A percentile compares a stretch with the other conserved stretches of the same genome.
These are phyloP conservation scores for Diabrotica virgifera DNA, from an alignment of 1,140 invertebrate species.

Conservation along the genomic window DNA sequence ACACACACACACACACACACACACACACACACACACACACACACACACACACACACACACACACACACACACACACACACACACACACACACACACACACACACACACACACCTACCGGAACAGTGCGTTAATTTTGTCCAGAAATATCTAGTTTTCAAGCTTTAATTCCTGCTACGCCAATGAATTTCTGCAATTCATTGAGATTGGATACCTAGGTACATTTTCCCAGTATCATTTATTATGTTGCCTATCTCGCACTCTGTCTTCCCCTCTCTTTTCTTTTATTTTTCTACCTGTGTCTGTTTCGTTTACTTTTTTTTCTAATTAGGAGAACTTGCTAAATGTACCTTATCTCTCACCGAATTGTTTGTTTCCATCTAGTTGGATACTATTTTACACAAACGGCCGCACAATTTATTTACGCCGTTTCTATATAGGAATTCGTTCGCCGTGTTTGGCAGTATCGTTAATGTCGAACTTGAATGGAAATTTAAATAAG, in stretches of 20 bases:
- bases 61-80: too few relatives aligned
- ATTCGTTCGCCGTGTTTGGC: not conserved
- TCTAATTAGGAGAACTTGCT: not conserved
- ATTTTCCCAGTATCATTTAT: not conserved
- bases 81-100: too few relatives aligned
- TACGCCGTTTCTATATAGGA: not conserved
- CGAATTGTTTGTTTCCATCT: not conserved
- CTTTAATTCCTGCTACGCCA: not conserved
- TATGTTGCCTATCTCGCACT: not conserved
- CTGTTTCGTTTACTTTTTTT: not conserved
- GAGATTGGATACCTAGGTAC: not conserved
- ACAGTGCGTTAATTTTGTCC: too few relatives aligned
- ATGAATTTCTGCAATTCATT: not conserved
- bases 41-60: too few relatives aligned
- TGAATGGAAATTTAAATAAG: too few relatives aligned
- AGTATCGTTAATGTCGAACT: too few relatives aligned
- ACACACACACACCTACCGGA: too few relatives aligned
- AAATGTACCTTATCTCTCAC: not conserved
- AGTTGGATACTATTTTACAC: slow-evolving; percentile 4
- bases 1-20: too few relatives aligned
- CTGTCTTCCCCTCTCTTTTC: not conserved
- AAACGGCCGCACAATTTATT: not conserved
- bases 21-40: too few relatives aligned
- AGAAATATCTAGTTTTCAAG: not conserved
- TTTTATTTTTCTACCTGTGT: not conserved